Percentiles rank a stretch among this genome's conserved stretches.
Conservation (phyloP, 2,113 vertebrate genomes). For the Etia nguti region DNA sequence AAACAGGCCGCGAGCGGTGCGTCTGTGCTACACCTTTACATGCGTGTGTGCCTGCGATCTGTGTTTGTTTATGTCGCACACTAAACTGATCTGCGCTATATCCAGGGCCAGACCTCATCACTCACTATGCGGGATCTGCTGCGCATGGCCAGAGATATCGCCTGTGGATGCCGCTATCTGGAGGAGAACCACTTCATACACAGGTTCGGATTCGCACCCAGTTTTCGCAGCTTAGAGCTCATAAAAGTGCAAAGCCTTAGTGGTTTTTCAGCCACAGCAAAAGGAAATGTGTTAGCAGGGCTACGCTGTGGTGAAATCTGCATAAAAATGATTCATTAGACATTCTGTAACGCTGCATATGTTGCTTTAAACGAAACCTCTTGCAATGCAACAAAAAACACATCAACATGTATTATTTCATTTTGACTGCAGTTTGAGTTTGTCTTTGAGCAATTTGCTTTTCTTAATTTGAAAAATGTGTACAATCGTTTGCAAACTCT, state of each 20-base stretch:
- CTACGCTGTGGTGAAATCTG: neutral
- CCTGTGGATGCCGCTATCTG: constrained; percentile 85
- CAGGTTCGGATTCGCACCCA: constrained; percentile 67
- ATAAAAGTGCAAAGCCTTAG: neutral
- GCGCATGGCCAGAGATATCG: constrained; percentile 86
- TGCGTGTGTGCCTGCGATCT: neutral
- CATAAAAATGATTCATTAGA: neutral
- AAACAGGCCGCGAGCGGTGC: constrained; percentile 80
- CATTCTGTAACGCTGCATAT: neutral
- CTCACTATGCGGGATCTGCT: constrained; percentile 85
- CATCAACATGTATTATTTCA: neutral
- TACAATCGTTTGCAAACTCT: neutral
- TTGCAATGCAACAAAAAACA: neutral
- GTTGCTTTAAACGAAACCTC: neutral
- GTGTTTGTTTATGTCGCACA: neutral
- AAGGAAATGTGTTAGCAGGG: neutral
- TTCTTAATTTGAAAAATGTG: neutral
- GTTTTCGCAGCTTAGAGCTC: neutral
- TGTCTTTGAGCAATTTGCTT: neutral
- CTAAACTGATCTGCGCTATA: neutral
- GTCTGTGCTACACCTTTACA: constrained; percentile 13
- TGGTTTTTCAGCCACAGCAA: neutral
- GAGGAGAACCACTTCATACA: constrained; percentile 95
- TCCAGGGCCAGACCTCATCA: constrained; percentile 79
- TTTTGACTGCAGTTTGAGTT: neutral